A percentile compares a stretch with the other conserved stretches of the same genome.
Evolutionary conservation across 2,888 invertebrate genomes (phyloP).

Genomic region (Dicyrtomina minuta): DNA sequence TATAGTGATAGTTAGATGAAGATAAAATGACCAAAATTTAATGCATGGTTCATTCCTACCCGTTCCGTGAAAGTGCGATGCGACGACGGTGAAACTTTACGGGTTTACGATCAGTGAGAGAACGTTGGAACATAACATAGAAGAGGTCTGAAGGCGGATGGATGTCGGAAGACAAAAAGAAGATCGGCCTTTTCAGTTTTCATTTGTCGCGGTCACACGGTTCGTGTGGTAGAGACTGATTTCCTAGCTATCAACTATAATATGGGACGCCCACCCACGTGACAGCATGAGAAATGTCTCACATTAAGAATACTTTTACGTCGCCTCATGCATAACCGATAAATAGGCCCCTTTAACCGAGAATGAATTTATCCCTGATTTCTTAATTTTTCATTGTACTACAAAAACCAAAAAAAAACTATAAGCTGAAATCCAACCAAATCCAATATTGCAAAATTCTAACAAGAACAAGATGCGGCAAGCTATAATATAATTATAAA

Average conservation of each 20-base stretch:
- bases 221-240: constrained; percentile 24
- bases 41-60: too few relatives aligned
- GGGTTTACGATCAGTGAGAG: too few relatives aligned
- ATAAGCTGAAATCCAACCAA: too few relatives aligned
- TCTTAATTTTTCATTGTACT: neutral
- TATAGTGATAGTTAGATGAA: too few relatives aligned
- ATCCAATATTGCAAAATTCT: neutral
- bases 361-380: neutral
- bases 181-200: neutral
- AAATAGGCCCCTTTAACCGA: constrained; percentile 8
- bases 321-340: neutral
- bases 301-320: constrained; percentile 12
- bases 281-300: constrained; percentile 30
- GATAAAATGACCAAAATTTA: too few relatives aligned
- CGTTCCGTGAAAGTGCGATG: too few relatives aligned
- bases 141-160: constrained; percentile 17
- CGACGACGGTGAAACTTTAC: too few relatives aligned
- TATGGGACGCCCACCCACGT: constrained; percentile 31
- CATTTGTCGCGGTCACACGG: constrained; percentile 30
- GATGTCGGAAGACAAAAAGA: constrained; percentile 14
- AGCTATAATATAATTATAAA: too few relatives aligned
- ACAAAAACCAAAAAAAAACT: neutral
- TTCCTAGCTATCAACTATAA: constrained; percentile 31
- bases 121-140: neutral
- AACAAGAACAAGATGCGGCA: too few relatives aligned